Base-by-base conservation (phyloP, 2,888 invertebrate genomes). In the Meiosimyza platycephala region DNA sequence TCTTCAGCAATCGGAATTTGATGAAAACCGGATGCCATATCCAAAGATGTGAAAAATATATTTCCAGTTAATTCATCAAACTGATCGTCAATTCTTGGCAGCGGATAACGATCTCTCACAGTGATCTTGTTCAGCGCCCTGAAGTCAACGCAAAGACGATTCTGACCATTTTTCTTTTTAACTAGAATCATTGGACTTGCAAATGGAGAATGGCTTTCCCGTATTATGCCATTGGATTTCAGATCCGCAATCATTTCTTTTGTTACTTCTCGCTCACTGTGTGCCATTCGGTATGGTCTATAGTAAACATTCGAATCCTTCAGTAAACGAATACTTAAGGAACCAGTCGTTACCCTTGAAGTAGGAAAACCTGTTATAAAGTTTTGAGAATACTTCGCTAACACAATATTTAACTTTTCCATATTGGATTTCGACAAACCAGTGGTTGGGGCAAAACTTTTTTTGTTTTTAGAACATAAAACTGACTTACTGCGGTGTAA, bases 21-120 rank as follows among this genome's bases (percentile, higher is more conserved):
- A 13, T 72, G 60, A 55, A 74, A 75, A 40, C 75, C 75, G 33
- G 67, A 67, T 33, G 75, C 72, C 73, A 75, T 70, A 22, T 75
- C 75, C 57, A 73, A 72, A 7, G 72, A 73, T 48, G 79, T 81
- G 72, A 82, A 84, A 48, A 78, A 71, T 72, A 50, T 74, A 22
- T 78, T 78, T 28, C 73, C 78, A 70, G 77, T 73, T 33, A 83
- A 66, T 59, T 69, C 67, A 60, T 85, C 84, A 18, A 87, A 74
- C 16, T 81, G 80, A 74, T 85, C 85, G 69, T 87, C 84, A n/a
- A 86, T 86, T 6, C 84, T 65, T 3, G 87, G 86, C 47, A 86
- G 66, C 1, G 84, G 84, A 74, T 78, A 82, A 52, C 79, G 76
- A 64, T 83, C 83, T n/a, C n/a, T n/a, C n/a, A n/a, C n/a, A n/a